phyloP scores from a whole-genome alignment of 2,888 invertebrate species.

The Conomelus anceps region DNA sequence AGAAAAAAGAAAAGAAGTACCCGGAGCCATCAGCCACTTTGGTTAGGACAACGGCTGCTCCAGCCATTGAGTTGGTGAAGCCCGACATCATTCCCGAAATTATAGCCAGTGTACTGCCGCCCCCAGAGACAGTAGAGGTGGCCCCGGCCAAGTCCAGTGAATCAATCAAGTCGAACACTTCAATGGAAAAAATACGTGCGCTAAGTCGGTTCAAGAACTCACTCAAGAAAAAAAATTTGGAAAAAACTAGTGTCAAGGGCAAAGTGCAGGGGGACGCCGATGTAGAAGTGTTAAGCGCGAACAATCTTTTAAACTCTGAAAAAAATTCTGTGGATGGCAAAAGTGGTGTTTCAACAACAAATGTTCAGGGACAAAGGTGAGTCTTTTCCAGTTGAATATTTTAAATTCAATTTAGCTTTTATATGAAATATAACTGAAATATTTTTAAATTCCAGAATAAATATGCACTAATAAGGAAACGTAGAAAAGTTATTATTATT shows the following conservation, averaged over 20 bases:
- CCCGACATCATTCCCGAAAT: constrained; percentile 38
- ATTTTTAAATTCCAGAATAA: no score
- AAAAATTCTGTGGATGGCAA: not conserved
- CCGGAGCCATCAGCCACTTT: constrained; percentile 20
- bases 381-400: not conserved
- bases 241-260: constrained; percentile 43
- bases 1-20: constrained; percentile 2
- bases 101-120: constrained; percentile 11
- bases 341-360: constrained; percentile 4
- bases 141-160: constrained; percentile 8
- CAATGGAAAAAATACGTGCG: constrained; percentile 23
- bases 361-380: not conserved
- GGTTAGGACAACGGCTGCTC: constrained; percentile 24
- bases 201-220: constrained; percentile 1
- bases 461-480: no score
- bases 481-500: no score
- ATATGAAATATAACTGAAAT: not conserved
- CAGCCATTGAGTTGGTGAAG: constrained; percentile 36
- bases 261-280: constrained; percentile 54
- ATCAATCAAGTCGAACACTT: constrained; percentile 20
- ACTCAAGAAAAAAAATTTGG: constrained; percentile 10
- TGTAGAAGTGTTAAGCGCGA: constrained; percentile 54
- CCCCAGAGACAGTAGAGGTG: not conserved
- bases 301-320: constrained; percentile 44
- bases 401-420: not conserved